A percentile compares a stretch with the other conserved stretches of the same genome.
Evolutionary conservation across 2,888 invertebrate genomes (phyloP).

Genomic region (Hesperia comma): DNA sequence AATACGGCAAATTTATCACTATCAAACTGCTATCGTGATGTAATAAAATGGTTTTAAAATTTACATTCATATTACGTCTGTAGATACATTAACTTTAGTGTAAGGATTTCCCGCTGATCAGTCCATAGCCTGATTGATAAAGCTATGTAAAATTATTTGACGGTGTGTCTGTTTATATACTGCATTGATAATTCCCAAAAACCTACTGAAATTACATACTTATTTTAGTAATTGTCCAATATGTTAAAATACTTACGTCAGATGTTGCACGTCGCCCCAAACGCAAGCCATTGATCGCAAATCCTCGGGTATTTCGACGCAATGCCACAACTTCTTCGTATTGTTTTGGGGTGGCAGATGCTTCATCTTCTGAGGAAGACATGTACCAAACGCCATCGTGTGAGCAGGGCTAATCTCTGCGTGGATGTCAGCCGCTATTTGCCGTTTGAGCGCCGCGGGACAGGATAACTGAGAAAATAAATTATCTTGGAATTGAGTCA

Average conservation of each 20-base stretch:
- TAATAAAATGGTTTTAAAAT: too few relatives aligned
- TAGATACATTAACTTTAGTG: too few relatives aligned
- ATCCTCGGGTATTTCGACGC: slow-evolving; percentile 82
- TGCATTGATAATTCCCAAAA: too few relatives aligned
- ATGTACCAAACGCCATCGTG: slow-evolving; percentile 78
- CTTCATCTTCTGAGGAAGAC: slow-evolving; percentile 77
- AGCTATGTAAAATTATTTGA: too few relatives aligned
- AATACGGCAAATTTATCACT: too few relatives aligned
- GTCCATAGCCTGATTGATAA: too few relatives aligned
- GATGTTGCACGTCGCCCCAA: slow-evolving; percentile 85
- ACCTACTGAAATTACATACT: too few relatives aligned
- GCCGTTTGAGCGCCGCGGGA: slow-evolving; percentile 74
- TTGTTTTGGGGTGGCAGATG: slow-evolving; percentile 82
- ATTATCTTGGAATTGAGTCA: background rate
- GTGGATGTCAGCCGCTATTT: slow-evolving; percentile 75
- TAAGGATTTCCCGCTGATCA: too few relatives aligned
- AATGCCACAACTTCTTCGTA: slow-evolving; percentile 81
- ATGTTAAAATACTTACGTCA: slow-evolving; percentile 84
- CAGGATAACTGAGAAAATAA: slow-evolving; percentile 66
- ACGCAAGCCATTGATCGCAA: slow-evolving; percentile 85
- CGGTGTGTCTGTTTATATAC: too few relatives aligned
- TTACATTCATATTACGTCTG: too few relatives aligned
- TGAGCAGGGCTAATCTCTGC: slow-evolving; percentile 77
- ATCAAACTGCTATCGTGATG: too few relatives aligned
- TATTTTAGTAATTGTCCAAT: too few relatives aligned